Percentiles rank a stretch among this genome's conserved stretches.
Conservation (phyloP, 2,888 invertebrate genomes). For the Tetragonisca angustula region DNA sequence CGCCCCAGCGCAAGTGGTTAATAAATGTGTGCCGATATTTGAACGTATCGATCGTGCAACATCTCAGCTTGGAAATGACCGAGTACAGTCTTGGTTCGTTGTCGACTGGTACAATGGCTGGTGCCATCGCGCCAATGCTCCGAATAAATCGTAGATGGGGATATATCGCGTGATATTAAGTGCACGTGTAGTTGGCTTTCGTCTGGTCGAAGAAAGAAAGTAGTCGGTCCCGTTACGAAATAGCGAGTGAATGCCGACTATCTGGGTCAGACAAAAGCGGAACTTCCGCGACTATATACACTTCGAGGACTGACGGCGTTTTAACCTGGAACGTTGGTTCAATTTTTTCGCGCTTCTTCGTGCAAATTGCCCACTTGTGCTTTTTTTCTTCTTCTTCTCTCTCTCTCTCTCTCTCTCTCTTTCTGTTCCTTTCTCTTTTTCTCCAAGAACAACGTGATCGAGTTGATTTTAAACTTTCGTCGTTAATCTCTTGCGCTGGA, state of each 20-base stretch:
- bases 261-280: constrained; percentile 83
- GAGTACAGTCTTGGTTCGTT: constrained; percentile 1
- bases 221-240: constrained; percentile 82
- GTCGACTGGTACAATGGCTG: not conserved
- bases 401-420: not conserved
- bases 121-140: not conserved
- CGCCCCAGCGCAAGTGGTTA: too few relatives aligned
- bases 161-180: constrained; percentile 28
- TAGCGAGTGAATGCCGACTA: constrained; percentile 82
- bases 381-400: too few relatives aligned
- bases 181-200: constrained; percentile 49
- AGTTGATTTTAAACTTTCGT: not conserved
- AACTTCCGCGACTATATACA: constrained; percentile 76
- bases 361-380: not conserved
- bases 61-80: not conserved
- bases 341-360: constrained; percentile 20
- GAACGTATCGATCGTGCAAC: not conserved
- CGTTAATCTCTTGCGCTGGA: too few relatives aligned
- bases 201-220: constrained; percentile 69
- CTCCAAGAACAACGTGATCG: not conserved
- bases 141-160: constrained; percentile 18
- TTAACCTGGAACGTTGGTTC: constrained; percentile 28
- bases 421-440: not conserved
- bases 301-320: constrained; percentile 34
- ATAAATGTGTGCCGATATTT: not conserved